These are phyloP conservation scores for Helicoverpa armigera DNA, from an alignment of 1,140 invertebrate species.

Conservation along the genomic window DNA sequence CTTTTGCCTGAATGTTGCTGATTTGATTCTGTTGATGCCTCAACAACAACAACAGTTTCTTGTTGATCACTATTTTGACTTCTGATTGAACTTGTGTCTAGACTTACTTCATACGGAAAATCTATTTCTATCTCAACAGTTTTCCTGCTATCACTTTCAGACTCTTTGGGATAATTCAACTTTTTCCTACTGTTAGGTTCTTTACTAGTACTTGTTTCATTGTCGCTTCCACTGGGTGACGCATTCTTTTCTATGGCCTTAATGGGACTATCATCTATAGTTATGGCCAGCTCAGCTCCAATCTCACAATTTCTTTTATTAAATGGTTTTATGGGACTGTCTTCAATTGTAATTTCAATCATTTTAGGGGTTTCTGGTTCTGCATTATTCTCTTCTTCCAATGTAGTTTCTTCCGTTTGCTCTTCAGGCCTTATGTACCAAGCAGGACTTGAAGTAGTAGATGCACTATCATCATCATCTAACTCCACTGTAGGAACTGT, in stretches of 20 bases:
- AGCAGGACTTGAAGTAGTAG: slow-evolving; percentile 63
- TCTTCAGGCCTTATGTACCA: slow-evolving; percentile 81
- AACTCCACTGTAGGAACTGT: slow-evolving; percentile 70
- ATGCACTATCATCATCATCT: slow-evolving; percentile 67
- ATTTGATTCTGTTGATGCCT: neutral
- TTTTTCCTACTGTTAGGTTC: slow-evolving; percentile 75
- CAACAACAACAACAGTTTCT: neutral
- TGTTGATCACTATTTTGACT: neutral
- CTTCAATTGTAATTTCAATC: slow-evolving; percentile 82
- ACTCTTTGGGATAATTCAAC: slow-evolving; percentile 70
- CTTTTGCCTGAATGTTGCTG: neutral
- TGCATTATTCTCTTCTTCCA: slow-evolving; percentile 74
- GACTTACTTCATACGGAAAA: slow-evolving; percentile 37
- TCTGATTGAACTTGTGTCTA: neutral
- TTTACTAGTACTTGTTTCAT: slow-evolving; percentile 54
- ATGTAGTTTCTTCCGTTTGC: slow-evolving; percentile 23
- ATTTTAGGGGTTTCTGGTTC: slow-evolving; percentile 68
- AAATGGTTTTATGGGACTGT: slow-evolving; percentile 77
- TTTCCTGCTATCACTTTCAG: slow-evolving; percentile 48
- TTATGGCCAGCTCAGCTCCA: slow-evolving; percentile 67
- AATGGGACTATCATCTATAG: slow-evolving; percentile 79
- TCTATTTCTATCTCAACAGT: slow-evolving; percentile 73
- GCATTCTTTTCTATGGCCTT: slow-evolving; percentile 58
- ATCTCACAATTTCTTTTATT: slow-evolving; percentile 57
- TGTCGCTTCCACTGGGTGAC: slow-evolving; percentile 58